A percentile compares a stretch with the other conserved stretches of the same genome.
These are phyloP conservation scores for Hirtodrosophila duncani DNA, from an alignment of 2,888 invertebrate genomes.

Conservation along the genomic window DNA sequence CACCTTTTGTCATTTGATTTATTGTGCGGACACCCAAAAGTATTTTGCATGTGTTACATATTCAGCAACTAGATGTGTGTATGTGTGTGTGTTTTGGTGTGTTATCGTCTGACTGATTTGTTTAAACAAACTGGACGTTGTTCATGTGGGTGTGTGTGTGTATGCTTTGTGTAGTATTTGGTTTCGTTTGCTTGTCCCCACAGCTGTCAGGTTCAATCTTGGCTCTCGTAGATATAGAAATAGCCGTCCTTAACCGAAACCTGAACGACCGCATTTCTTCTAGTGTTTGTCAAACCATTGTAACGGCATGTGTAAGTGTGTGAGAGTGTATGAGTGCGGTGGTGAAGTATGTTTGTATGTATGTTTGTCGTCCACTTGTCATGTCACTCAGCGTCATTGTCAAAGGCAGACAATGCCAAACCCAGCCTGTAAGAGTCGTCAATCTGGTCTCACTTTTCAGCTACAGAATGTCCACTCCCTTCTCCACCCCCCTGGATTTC, in stretches of 20 bases:
- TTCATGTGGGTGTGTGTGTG: not conserved
- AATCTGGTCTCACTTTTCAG: conserved; percentile 23
- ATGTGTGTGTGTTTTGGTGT: conserved; percentile 20
- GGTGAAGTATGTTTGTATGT: conserved; percentile 17
- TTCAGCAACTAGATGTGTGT: not conserved
- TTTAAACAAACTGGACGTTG: conserved; percentile 39
- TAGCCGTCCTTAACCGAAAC: conserved; percentile 38
- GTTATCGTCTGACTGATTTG: conserved; percentile 50
- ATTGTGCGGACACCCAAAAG: conserved; percentile 48
- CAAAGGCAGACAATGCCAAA: conserved; percentile 55
- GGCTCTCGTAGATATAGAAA: too few relatives aligned
- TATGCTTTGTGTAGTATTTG: conserved; percentile 5
- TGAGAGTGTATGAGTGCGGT: conserved; percentile 5
- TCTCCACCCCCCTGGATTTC: too few relatives aligned
- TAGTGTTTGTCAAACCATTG: too few relatives aligned
- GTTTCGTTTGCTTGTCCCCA: conserved; percentile 47
- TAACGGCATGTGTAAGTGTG: conserved; percentile 1
- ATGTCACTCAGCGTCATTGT: conserved; percentile 69
- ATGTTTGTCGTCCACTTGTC: conserved; percentile 65
- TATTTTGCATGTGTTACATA: conserved; percentile 29
- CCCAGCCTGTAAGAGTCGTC: conserved; percentile 25
- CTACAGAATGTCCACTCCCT: too few relatives aligned
- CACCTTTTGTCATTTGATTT: conserved; percentile 59
- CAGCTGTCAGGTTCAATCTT: conserved; percentile 64
- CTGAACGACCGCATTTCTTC: conserved; percentile 45